These are phyloP conservation scores for Acanthaster planci DNA, from an alignment of 35 echinoderm and acorn worm genomes.

Conservation along the genomic window DNA sequence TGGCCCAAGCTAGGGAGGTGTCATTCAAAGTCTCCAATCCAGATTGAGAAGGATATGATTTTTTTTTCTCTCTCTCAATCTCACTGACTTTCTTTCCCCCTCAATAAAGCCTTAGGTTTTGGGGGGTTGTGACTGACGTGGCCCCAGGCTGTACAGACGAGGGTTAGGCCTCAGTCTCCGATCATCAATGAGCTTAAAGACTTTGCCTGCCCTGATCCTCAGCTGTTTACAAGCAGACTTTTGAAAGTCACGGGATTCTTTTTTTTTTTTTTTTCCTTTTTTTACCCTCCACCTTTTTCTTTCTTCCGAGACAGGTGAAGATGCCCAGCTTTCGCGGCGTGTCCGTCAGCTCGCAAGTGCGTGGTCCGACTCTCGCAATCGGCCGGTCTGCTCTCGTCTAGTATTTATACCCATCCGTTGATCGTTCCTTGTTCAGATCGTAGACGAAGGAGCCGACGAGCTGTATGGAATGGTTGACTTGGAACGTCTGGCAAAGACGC, in stretches of 20 bases:
- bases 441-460: too few relatives aligned
- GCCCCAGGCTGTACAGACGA: neutral
- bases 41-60: slow-evolving; percentile 20
- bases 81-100: neutral
- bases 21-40: neutral
- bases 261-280: neutral
- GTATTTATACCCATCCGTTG: too few relatives aligned
- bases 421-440: too few relatives aligned
- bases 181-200: neutral
- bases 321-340: neutral
- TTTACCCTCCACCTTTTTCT: neutral
- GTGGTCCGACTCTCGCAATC: too few relatives aligned
- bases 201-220: neutral
- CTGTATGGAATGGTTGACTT: too few relatives aligned
- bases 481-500: too few relatives aligned
- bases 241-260: neutral
- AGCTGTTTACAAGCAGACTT: slow-evolving; percentile 9
- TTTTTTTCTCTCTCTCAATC: slow-evolving; percentile 3
- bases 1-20: slow-evolving; percentile 12
- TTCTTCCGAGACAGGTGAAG: neutral
- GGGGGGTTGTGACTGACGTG: neutral
- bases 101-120: slow-evolving; percentile 4
- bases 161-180: slow-evolving; percentile 22
- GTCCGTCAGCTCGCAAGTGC: too few relatives aligned
- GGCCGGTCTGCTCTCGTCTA: too few relatives aligned